A percentile compares a stretch with the other conserved stretches of the same genome.
Evolutionary conservation across 53 echinoderm and acorn worm genomes (phyloP).

Genomic region (Arbacia lixula): DNA sequence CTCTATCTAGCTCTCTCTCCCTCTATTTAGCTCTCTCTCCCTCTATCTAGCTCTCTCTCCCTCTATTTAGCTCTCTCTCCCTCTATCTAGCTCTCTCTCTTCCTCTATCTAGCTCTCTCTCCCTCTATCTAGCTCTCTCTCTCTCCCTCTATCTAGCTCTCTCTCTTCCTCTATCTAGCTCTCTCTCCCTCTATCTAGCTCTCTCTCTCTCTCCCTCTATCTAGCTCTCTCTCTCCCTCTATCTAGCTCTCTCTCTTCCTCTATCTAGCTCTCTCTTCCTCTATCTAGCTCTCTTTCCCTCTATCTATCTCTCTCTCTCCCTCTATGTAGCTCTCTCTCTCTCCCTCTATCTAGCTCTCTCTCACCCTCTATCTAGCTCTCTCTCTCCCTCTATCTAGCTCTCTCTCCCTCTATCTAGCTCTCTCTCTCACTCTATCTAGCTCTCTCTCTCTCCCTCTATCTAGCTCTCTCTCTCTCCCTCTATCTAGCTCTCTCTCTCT

Average conservation of each 20-base stretch:
- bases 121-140: not conserved
- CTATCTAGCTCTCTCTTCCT: not conserved
- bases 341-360: not conserved
- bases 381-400: not conserved
- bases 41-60: no score
- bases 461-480: constrained; percentile 20
- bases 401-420: not conserved
- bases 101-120: not conserved
- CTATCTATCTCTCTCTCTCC: not conserved
- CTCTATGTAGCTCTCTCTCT: not conserved
- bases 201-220: not conserved
- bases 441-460: not conserved
- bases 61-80: not conserved
- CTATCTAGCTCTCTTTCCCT: not conserved
- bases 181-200: not conserved
- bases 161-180: not conserved
- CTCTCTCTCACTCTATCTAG: not conserved
- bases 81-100: not conserved
- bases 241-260: constrained; percentile 12
- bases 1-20: not conserved
- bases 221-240: constrained; percentile 9
- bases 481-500: not conserved
- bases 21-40: not conserved
- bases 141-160: constrained; percentile 5
- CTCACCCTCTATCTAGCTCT: not conserved